Percentiles rank a stretch among this genome's conserved stretches.
Evolutionary conservation across 2,113 vertebrate genomes (phyloP).

Genomic region (Jaculus jaculus): DNA sequence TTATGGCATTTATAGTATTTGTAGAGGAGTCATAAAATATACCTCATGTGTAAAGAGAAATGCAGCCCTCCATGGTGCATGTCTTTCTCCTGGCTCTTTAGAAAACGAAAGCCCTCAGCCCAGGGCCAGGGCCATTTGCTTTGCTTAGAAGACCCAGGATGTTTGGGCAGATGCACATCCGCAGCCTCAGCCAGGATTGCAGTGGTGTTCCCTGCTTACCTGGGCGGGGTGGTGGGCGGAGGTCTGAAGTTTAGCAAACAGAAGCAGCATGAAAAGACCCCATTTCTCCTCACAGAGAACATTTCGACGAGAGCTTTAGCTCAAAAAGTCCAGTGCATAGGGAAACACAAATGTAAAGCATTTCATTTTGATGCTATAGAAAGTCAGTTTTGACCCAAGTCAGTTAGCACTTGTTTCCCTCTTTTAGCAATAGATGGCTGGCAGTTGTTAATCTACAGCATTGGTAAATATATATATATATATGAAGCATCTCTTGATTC

Average conservation of each 20-base stretch:
- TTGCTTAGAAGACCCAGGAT: background rate
- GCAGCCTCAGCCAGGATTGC: background rate
- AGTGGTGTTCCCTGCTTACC: too few relatives aligned
- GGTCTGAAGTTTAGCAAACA: background rate
- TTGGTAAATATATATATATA: too few relatives aligned
- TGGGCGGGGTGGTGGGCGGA: too few relatives aligned
- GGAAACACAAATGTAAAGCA: background rate
- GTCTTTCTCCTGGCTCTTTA: background rate
- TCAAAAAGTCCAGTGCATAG: background rate
- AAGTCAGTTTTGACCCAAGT: background rate
- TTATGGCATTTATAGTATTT: background rate
- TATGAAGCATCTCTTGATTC: too few relatives aligned
- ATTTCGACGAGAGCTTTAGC: background rate
- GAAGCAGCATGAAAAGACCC: constrained; percentile 25
- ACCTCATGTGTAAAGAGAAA: background rate
- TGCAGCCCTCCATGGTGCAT: accelerated
- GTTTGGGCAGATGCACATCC: background rate
- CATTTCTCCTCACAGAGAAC: background rate
- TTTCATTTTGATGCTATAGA: background rate
- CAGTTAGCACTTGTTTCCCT: background rate
- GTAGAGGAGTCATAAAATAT: too few relatives aligned
- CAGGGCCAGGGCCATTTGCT: background rate
- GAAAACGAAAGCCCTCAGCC: background rate
- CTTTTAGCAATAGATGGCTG: background rate
- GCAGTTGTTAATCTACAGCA: background rate